Percentiles rank a stretch among this genome's conserved stretches.
Evolutionary conservation across 1,140 invertebrate genomes (phyloP).

Genomic region (Homarus americanus): DNA sequence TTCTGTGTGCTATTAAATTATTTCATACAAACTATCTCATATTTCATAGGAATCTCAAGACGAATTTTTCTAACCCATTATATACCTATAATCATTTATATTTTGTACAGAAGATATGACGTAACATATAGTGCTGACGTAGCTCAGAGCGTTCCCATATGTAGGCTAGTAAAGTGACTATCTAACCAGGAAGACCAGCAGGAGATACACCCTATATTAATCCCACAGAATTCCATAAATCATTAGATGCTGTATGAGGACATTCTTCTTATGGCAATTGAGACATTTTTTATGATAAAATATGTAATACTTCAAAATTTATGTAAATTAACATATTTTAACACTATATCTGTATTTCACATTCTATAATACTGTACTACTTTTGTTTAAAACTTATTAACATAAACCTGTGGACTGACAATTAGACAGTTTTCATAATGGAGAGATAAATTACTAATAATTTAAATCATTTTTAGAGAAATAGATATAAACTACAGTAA

Average conservation of each 20-base stretch:
- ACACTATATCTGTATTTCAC: not conserved
- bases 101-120: conserved; percentile 68
- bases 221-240: not conserved
- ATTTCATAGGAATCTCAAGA: conserved; percentile 51
- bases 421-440: not conserved
- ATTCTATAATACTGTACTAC: not conserved
- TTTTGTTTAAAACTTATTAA: not conserved
- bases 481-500: not conserved
- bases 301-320: not conserved
- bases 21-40: conserved; percentile 50
- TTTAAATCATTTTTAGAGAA: not conserved
- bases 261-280: not conserved
- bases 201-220: not conserved
- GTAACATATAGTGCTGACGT: conserved; percentile 44
- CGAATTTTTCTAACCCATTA: conserved; percentile 47
- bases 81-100: conserved; percentile 54
- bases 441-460: not conserved
- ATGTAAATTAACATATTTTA: conserved; percentile 4
- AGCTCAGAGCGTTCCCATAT: conserved; percentile 54
- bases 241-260: not conserved
- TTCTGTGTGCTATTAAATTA: conserved; percentile 56
- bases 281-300: not conserved
- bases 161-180: conserved; percentile 33
- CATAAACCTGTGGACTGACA: not conserved
- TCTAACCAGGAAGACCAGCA: conserved; percentile 4